Conservation (phyloP, 1,140 invertebrate species). For the Heliconius hewitsoni region DNA sequence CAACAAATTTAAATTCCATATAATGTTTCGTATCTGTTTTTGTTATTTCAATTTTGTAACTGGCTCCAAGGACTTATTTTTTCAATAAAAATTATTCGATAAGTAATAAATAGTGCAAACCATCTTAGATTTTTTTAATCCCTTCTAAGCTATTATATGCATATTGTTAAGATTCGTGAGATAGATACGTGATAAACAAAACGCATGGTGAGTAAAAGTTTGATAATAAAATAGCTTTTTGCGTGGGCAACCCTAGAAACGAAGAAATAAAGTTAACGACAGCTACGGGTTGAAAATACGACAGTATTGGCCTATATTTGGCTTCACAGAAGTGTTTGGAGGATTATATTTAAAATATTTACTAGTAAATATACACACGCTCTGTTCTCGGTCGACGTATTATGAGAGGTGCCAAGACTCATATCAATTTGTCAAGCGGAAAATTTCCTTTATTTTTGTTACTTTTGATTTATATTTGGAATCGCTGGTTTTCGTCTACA, state of each 20-base stretch:
- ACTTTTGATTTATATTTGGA: not conserved
- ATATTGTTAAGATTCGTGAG: not conserved
- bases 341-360: slow-evolving; percentile 3
- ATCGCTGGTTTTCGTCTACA: too few relatives aligned
- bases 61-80: not conserved
- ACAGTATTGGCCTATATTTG: slow-evolving; percentile 16
- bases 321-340: not conserved
- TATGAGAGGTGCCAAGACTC: not conserved
- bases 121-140: not conserved
- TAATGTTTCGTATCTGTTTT: too few relatives aligned
- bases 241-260: not conserved
- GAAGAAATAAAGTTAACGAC: slow-evolving; percentile 1
- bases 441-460: not conserved
- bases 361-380: slow-evolving; percentile 3
- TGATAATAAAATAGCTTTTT: not conserved
- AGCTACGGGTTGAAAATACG: not conserved
- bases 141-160: too few relatives aligned
- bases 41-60: too few relatives aligned
- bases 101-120: not conserved
- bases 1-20: too few relatives aligned
- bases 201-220: not conserved
- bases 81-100: not conserved
- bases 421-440: not conserved
- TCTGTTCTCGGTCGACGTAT: not conserved
- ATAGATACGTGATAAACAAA: not conserved